These are phyloP conservation scores for Corvus cornix DNA, from an alignment of 2,113 vertebrate species.

Conservation along the genomic window DNA sequence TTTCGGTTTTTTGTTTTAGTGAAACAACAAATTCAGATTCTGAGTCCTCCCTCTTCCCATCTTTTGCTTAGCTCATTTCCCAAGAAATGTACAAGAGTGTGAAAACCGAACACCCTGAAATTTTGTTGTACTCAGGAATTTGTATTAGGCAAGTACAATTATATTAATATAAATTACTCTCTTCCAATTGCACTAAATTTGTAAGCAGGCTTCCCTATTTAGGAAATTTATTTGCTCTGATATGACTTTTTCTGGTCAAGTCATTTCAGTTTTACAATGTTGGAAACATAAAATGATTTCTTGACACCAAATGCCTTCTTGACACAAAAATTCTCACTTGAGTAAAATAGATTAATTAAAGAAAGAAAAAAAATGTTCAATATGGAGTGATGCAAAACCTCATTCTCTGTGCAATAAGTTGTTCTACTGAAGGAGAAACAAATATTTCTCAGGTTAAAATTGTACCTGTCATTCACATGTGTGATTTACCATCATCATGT, in stretches of 20 bases:
- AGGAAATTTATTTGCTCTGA: not conserved
- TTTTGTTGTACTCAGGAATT: not conserved
- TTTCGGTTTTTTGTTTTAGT: not conserved
- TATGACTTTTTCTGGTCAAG: not conserved
- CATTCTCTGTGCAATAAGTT: not conserved
- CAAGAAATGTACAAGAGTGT: not conserved
- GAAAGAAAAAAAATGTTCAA: not conserved
- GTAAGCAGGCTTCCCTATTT: not conserved
- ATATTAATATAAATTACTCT: not conserved
- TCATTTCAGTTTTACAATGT: not conserved
- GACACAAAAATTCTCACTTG: not conserved
- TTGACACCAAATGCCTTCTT: not conserved
- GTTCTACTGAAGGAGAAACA: not conserved
- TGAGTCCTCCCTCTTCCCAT: not conserved
- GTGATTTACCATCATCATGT: not conserved
- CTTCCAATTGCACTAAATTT: not conserved
- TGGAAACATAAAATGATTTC: not conserved
- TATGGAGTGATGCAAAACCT: not conserved
- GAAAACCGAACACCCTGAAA: not conserved
- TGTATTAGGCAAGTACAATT: too few species aligned
- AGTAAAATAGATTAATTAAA: not conserved
- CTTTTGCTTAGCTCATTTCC: not conserved
- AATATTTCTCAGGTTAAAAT: not conserved
- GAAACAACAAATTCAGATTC: not conserved
- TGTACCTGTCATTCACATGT: rapidly evolving